Conservation (phyloP, 2,888 invertebrate genomes). For the Eremobia ochroleuca region DNA sequence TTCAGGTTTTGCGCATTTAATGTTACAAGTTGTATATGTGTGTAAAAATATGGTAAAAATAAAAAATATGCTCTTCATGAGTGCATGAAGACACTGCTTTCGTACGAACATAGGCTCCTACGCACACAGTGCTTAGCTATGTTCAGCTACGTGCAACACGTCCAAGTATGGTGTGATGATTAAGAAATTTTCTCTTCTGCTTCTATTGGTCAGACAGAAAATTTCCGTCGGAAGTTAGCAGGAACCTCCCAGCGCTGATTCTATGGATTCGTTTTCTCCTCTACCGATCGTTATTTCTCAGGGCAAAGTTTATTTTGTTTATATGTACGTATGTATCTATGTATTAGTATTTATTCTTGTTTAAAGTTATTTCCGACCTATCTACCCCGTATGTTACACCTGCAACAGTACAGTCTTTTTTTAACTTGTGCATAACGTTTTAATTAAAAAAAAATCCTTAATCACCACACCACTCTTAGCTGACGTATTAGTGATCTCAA, state of each 20-base stretch:
- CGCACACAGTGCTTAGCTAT: not conserved
- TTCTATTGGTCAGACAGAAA: not conserved
- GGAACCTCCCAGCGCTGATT: too few relatives aligned
- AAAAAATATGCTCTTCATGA: not conserved
- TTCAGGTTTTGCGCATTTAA: too few relatives aligned
- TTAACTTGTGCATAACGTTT: not conserved
- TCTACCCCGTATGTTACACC: not conserved
- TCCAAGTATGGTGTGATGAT: not conserved
- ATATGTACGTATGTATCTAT: too few relatives aligned
- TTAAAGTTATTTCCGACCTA: not conserved
- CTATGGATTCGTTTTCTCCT: too few relatives aligned
- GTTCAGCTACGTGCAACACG: not conserved
- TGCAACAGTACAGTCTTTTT: not conserved
- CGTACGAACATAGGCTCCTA: not conserved
- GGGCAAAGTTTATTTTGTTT: too few relatives aligned
- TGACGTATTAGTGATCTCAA: not conserved
- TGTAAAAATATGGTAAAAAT: too few relatives aligned
- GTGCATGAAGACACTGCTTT: not conserved
- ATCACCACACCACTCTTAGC: not conserved
- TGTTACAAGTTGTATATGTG: too few relatives aligned
- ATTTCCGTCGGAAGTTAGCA: too few relatives aligned
- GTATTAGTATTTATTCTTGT: too few relatives aligned
- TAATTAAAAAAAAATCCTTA: not conserved
- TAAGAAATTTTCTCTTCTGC: not conserved
- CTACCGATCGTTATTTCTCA: too few relatives aligned